These are phyloP conservation scores for Plestiodon gilberti DNA, from an alignment of 2,113 vertebrate species.

Conservation along the genomic window DNA sequence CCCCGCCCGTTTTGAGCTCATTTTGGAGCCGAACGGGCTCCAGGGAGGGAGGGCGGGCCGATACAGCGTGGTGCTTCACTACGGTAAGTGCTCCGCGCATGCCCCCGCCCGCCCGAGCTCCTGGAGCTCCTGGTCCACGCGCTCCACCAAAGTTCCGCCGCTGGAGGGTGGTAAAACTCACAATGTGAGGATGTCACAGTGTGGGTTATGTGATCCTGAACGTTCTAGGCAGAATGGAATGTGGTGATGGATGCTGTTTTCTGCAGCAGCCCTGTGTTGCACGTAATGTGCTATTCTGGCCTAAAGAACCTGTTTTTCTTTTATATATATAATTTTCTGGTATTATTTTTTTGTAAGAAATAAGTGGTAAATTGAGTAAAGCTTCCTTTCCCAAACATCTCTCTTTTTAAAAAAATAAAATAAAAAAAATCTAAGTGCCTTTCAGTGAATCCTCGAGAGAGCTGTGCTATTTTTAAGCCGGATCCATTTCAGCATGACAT, in stretches of 20 bases:
- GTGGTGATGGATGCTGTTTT: neutral
- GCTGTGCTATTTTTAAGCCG: conserved; percentile 89
- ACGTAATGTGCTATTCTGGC: neutral
- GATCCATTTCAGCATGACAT: conserved; percentile 87
- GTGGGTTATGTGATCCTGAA: neutral
- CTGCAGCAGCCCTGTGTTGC: neutral
- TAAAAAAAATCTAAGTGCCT: conserved; percentile 49
- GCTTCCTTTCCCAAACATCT: conserved; percentile 47
- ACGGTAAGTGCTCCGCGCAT: too few relatives aligned
- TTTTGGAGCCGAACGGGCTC: too few relatives aligned
- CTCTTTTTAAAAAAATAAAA: neutral
- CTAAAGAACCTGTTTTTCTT: neutral
- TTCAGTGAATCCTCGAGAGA: conserved; percentile 72
- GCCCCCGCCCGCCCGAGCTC: too few relatives aligned
- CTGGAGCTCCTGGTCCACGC: too few relatives aligned
- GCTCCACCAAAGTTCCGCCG: too few relatives aligned
- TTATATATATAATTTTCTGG: conserved; percentile 24
- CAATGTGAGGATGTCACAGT: neutral
- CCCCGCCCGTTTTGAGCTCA: too few relatives aligned
- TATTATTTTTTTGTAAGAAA: conserved; percentile 33
- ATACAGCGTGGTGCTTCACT: too few relatives aligned
- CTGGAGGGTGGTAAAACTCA: neutral
- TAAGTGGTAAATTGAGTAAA: conserved; percentile 36
- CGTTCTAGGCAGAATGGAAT: neutral
- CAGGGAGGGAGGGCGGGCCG: too few relatives aligned